These are phyloP conservation scores for Criorhina ranunculi DNA, from an alignment of 2,888 invertebrate genomes.

Conservation along the genomic window DNA sequence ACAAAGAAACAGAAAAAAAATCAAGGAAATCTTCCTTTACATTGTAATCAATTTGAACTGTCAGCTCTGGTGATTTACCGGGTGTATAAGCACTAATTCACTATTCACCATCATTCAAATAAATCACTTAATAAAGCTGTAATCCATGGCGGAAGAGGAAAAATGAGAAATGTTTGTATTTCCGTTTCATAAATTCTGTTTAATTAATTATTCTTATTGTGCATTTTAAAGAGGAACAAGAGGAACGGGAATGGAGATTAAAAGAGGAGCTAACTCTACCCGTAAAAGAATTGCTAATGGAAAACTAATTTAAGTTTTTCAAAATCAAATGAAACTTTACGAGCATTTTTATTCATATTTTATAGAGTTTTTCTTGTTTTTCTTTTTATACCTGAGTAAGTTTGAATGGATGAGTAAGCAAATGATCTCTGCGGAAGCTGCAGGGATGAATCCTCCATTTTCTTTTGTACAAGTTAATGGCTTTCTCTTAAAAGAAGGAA, in stretches of 20 bases:
- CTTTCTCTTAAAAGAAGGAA: too few species aligned
- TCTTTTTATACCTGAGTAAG: conserved; percentile 8
- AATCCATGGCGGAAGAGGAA: conserved; percentile 27
- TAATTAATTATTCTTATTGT: conserved; percentile 58
- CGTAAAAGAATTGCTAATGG: neutral
- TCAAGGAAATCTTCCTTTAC: conserved; percentile 8
- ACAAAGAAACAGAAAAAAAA: neutral
- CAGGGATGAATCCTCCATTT: too few species aligned
- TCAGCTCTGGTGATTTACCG: conserved; percentile 59
- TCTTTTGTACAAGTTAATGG: too few species aligned
- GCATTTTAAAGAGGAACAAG: neutral
- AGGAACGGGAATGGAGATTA: conserved; percentile 7
- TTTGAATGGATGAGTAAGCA: too few species aligned
- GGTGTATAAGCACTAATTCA: conserved; percentile 49
- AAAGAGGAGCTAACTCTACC: conserved; percentile 7
- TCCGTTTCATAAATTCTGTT: conserved; percentile 38
- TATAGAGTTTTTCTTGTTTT: too few species aligned
- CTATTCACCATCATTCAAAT: conserved; percentile 56
- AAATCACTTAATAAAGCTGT: conserved; percentile 57
- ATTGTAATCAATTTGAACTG: conserved; percentile 49
- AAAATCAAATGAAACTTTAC: conserved; percentile 15
- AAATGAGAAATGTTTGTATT: conserved; percentile 44
- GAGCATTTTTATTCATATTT: conserved; percentile 13
- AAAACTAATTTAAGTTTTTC: conserved; percentile 40
- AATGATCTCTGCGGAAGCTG: too few species aligned